Conservation (phyloP, 2,113 vertebrate genomes). For the Syngnathus scovelli region DNA sequence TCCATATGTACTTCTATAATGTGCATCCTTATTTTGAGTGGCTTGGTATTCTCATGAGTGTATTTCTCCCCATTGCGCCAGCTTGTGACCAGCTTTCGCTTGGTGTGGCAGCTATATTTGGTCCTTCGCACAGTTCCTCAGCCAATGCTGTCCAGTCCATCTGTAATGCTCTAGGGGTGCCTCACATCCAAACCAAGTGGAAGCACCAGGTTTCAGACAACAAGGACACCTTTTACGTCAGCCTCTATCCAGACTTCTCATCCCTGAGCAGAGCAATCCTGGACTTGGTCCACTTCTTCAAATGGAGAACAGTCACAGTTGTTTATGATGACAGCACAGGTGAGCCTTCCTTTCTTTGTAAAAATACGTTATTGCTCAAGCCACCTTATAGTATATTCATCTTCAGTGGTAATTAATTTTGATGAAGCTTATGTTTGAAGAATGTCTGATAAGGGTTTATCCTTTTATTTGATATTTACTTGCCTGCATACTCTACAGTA, state of each 20-base stretch:
- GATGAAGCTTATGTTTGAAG: neutral
- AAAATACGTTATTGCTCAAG: neutral
- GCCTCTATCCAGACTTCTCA: slow-evolving; percentile 96
- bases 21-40: neutral
- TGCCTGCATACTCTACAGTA: no score
- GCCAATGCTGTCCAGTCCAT: slow-evolving; percentile 98
- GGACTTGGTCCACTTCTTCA: slow-evolving; percentile 98
- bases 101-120: slow-evolving; percentile 98
- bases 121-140: slow-evolving; percentile 97
- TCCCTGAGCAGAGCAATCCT: slow-evolving; percentile 96
- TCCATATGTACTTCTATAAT: neutral
- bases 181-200: slow-evolving; percentile 98
- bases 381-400: no score
- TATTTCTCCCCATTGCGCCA: slow-evolving; percentile 45
- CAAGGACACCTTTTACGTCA: slow-evolving; percentile 96
- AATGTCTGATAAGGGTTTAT: neutral
- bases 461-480: neutral
- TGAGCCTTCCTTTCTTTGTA: slow-evolving; percentile 65
- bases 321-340: slow-evolving; percentile 99
- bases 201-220: slow-evolving; percentile 99
- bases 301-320: slow-evolving; percentile 98
- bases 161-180: slow-evolving; percentile 95
- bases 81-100: slow-evolving; percentile 99
- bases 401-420: neutral
- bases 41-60: neutral